Evolutionary conservation across 2,888 invertebrate species (phyloP).

Genomic region (Smittia aterrima): DNA sequence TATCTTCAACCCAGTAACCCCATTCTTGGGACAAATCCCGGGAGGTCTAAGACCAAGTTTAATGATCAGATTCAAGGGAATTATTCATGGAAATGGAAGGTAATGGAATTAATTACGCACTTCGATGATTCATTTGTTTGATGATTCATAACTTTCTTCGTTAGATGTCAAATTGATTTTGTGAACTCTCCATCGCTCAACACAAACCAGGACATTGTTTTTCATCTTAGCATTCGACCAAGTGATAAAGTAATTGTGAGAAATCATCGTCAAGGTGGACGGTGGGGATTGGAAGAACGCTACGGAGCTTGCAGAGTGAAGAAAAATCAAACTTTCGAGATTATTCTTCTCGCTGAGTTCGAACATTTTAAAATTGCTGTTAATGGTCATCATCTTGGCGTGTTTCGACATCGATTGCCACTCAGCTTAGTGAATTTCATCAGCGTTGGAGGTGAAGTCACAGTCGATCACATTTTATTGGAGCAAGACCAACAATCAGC

Average conservation of each 20-base stretch:
- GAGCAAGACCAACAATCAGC: constrained; percentile 19
- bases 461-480: constrained; percentile 24
- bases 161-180: constrained; percentile 17
- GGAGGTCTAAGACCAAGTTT: not conserved
- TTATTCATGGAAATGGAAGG: not conserved
- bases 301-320: constrained; percentile 20
- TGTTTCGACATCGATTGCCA: constrained; percentile 33
- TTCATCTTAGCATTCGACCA: constrained; percentile 29
- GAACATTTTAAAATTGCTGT: constrained; percentile 23
- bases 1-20: not conserved
- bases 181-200: not conserved
- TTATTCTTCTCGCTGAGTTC: constrained; percentile 18
- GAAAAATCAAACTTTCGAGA: constrained; percentile 26
- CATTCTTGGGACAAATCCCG: not conserved
- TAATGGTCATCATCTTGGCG: constrained; percentile 27
- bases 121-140: not conserved
- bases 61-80: not conserved
- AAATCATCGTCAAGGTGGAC: not conserved
- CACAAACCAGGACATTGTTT: not conserved
- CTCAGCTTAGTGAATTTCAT: constrained; percentile 1
- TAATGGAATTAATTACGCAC: not conserved
- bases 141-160: not conserved
- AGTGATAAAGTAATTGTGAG: constrained; percentile 21
- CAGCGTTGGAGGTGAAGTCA: not conserved
- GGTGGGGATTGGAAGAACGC: constrained; percentile 6